Evolutionary conservation across 2,888 invertebrate genomes (phyloP).

Genomic region (Galeruca laticollis): DNA sequence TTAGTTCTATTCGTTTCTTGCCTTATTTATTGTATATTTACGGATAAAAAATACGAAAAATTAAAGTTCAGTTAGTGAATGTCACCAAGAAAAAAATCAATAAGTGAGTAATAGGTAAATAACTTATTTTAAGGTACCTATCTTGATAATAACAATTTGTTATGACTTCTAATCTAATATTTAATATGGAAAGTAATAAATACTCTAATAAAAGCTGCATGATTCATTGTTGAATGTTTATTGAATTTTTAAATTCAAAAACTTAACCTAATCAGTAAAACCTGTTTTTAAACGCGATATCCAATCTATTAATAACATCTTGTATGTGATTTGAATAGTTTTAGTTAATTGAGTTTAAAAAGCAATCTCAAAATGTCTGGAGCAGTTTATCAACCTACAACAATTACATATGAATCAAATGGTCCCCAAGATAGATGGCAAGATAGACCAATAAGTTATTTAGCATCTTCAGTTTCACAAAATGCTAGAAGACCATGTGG

Average conservation of each 20-base stretch:
- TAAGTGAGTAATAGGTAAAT: neutral
- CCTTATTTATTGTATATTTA: neutral
- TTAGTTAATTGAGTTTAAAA: neutral
- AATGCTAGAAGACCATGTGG: conserved; percentile 72
- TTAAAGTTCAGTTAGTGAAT: neutral
- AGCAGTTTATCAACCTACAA: conserved; percentile 84
- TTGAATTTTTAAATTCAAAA: conserved; percentile 23
- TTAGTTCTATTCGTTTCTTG: neutral
- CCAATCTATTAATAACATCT: conserved; percentile 4
- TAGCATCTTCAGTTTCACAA: conserved; percentile 67
- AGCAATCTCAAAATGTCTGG: conserved; percentile 61
- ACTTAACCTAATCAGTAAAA: conserved; percentile 37
- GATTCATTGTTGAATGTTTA: conserved; percentile 12
- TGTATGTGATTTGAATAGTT: conserved; percentile 7
- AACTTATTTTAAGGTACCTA: neutral
- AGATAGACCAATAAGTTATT: conserved; percentile 64
- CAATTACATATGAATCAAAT: conserved; percentile 77
- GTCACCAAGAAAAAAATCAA: neutral
- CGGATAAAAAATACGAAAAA: neutral
- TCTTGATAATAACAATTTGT: neutral
- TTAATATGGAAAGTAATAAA: too few species aligned
- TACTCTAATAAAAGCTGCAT: neutral
- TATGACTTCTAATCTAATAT: neutral
- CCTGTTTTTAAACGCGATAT: conserved; percentile 23
- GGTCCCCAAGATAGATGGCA: conserved; percentile 62